A percentile compares a stretch with the other conserved stretches of the same genome.
phyloP scores from a whole-genome alignment of 2,113 vertebrate genomes.

The Ptychochromis oligacanthus region DNA sequence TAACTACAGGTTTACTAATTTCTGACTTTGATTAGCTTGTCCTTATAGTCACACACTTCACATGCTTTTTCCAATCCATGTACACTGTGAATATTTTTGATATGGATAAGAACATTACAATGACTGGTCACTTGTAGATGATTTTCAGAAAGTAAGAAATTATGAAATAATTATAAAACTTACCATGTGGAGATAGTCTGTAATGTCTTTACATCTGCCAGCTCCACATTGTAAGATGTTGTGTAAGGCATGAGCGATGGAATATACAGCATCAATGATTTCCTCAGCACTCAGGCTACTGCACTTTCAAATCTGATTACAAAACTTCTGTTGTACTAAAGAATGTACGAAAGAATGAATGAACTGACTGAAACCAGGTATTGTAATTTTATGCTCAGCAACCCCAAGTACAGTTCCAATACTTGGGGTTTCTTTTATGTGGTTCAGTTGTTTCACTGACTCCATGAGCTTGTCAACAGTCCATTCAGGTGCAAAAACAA shows the following conservation, averaged over 20 bases:
- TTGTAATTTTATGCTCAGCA: slow-evolving; percentile 43
- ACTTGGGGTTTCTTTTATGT: slow-evolving; percentile 66
- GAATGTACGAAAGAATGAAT: slow-evolving; percentile 26
- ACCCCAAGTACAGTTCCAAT: slow-evolving; percentile 82
- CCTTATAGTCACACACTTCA: not conserved
- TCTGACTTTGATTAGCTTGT: not conserved
- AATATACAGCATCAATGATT: slow-evolving; percentile 62
- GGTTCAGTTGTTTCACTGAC: slow-evolving; percentile 63
- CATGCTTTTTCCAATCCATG: not conserved
- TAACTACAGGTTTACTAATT: not conserved
- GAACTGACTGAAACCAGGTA: slow-evolving; percentile 75
- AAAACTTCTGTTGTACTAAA: slow-evolving; percentile 6
- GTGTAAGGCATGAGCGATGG: slow-evolving; percentile 83
- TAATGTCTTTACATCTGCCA: slow-evolving; percentile 65
- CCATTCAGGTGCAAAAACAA: slow-evolving; percentile 55
- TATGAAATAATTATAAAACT: not conserved
- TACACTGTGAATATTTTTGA: not conserved
- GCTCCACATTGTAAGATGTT: slow-evolving; percentile 78
- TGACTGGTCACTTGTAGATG: not conserved
- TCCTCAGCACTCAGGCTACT: not conserved
- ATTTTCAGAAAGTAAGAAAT: not conserved
- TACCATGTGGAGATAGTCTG: slow-evolving; percentile 76
- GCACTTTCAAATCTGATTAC: slow-evolving; percentile 78
- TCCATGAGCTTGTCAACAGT: slow-evolving; percentile 62
- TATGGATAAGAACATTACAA: not conserved